Evolutionary conservation across 2,797 vertebrate species (phyloP).

Genomic region (Lemur catta): DNA sequence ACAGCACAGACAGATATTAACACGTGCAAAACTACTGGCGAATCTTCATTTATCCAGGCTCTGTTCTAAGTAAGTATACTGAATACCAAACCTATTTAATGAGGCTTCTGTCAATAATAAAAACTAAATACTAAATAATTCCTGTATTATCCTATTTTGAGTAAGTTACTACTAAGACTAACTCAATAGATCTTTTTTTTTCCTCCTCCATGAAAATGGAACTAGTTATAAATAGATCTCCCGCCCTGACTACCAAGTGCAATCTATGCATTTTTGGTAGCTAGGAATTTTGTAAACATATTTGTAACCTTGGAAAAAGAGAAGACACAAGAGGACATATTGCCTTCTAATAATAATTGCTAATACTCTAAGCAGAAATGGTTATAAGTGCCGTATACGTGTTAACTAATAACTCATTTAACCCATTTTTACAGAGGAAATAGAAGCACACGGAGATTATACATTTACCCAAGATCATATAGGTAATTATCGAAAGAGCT

Average conservation of each 20-base stretch:
- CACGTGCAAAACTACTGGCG: neutral
- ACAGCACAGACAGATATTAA: slow-evolving; percentile 53
- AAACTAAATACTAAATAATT: slow-evolving; percentile 4
- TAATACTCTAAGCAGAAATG: neutral
- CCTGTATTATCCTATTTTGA: neutral
- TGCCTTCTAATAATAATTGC: neutral
- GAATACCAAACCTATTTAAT: slow-evolving; percentile 17
- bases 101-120: slow-evolving; percentile 10
- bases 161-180: neutral
- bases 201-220: neutral
- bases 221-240: neutral
- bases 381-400: neutral
- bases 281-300: slow-evolving; percentile 22
- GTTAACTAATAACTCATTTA: neutral
- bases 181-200: neutral
- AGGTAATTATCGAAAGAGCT: neutral
- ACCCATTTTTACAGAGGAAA: slow-evolving; percentile 8
- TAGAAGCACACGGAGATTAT: neutral
- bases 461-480: neutral
- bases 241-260: neutral
- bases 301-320: neutral
- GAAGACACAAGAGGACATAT: neutral
- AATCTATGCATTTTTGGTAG: neutral
- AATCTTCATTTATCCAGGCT: slow-evolving; percentile 19
- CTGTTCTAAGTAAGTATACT: neutral